Conservation (phyloP, 2,113 vertebrate genomes). For the Amblyopsis rosae region DNA sequence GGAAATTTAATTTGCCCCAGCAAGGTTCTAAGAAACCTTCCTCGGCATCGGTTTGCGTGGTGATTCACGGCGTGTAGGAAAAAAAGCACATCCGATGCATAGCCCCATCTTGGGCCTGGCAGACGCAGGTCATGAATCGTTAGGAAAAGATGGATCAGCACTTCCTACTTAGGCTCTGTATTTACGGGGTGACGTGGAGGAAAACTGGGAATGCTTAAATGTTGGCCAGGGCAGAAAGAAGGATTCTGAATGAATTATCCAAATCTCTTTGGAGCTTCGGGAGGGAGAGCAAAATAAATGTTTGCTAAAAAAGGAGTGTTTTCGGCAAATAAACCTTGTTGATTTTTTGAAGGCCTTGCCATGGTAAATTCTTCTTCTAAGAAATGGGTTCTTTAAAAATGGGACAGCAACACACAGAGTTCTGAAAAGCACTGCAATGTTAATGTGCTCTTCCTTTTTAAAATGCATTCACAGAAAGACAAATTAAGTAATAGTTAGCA, state of each 20-base stretch:
- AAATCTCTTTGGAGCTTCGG: neutral
- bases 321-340: constrained; percentile 34
- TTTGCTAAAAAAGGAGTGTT: constrained; percentile 23
- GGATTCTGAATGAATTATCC: constrained; percentile 24
- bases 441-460: constrained; percentile 5
- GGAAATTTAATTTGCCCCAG: neutral
- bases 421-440: neutral
- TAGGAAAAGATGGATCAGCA: constrained; percentile 19
- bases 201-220: constrained; percentile 6
- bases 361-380: constrained; percentile 26
- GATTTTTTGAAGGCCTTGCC: constrained; percentile 26
- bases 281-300: constrained; percentile 35
- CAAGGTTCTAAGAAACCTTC: constrained; percentile 11
- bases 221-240: constrained; percentile 16
- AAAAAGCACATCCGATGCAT: neutral
- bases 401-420: neutral
- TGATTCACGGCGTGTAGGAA: constrained; percentile 6
- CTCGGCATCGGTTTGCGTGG: neutral
- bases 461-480: neutral
- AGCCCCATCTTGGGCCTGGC: neutral
- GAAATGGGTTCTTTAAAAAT: constrained; percentile 1
- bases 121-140: constrained; percentile 4
- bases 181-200: constrained; percentile 14
- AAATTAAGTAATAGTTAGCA: neutral
- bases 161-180: constrained; percentile 22